These are phyloP conservation scores for Cyrtodaria siliqua DNA, from an alignment of 2,888 invertebrate species.

Conservation along the genomic window DNA sequence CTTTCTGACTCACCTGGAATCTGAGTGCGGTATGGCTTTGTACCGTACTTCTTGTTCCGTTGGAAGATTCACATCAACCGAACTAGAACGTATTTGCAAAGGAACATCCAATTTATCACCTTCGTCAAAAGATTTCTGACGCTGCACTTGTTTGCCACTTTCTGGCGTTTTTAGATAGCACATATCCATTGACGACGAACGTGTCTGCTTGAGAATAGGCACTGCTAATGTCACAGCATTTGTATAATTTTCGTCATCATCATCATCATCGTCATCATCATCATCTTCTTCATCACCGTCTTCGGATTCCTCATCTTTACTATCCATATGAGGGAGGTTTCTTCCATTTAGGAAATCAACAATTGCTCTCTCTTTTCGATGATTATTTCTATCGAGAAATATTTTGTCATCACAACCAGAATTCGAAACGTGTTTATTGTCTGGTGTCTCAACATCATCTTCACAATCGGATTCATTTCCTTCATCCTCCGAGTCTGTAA, in stretches of 20 bases:
- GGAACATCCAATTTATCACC: conserved; percentile 68
- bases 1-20: conserved; percentile 45
- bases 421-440: neutral
- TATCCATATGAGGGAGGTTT: conserved; percentile 54
- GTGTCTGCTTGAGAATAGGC: conserved; percentile 77
- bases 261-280: conserved; percentile 39
- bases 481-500: conserved; percentile 61
- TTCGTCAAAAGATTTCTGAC: conserved; percentile 76
- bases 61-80: conserved; percentile 80
- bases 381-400: conserved; percentile 9
- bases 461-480: conserved; percentile 60
- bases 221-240: conserved; percentile 80
- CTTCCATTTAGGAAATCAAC: conserved; percentile 41
- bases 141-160: conserved; percentile 49
- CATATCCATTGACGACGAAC: conserved; percentile 82
- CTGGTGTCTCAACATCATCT: neutral
- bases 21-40: conserved; percentile 70
- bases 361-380: conserved; percentile 11
- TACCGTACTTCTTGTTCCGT: conserved; percentile 74
- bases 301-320: conserved; percentile 46
- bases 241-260: conserved; percentile 60
- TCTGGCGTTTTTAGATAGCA: conserved; percentile 57
- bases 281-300: conserved; percentile 29
- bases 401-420: neutral
- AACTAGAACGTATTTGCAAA: conserved; percentile 79